Percentiles rank a stretch among this genome's conserved stretches.
phyloP scores from a whole-genome alignment of 1,140 invertebrate species.

The Pseudomyrmex cubaensis region DNA sequence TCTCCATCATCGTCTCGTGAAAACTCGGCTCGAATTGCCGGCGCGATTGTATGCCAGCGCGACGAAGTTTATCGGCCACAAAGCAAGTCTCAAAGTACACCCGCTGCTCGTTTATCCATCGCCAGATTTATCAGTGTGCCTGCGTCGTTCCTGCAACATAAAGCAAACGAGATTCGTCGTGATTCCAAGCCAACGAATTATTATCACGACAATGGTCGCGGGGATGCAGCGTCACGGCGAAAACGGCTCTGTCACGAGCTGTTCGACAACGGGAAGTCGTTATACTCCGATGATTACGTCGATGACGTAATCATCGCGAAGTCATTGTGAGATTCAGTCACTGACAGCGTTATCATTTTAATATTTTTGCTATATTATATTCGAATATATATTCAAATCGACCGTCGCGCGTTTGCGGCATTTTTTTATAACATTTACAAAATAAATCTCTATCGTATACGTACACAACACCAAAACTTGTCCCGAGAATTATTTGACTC shows the following conservation, averaged over 20 bases:
- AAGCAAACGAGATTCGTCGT: conserved; percentile 58
- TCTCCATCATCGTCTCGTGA: conserved; percentile 74
- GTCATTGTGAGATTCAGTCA: conserved; percentile 15
- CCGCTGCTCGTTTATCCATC: conserved; percentile 71
- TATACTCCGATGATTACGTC: conserved; percentile 9
- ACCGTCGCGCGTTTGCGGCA: too few relatives aligned
- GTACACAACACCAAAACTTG: too few relatives aligned
- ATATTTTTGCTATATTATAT: too few relatives aligned
- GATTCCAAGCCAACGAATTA: conserved; percentile 44
- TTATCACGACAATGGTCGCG: conserved; percentile 17
- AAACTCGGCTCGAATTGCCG: conserved; percentile 30
- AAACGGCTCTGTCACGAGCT: not conserved
- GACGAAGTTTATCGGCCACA: conserved; percentile 38
- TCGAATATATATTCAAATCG: too few relatives aligned
- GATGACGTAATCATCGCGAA: conserved; percentile 16
- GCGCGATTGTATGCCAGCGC: not conserved
- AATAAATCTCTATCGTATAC: too few relatives aligned
- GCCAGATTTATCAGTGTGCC: conserved; percentile 51
- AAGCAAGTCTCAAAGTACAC: conserved; percentile 43
- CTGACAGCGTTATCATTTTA: not conserved
- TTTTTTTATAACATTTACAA: too few relatives aligned
- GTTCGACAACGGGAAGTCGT: conserved; percentile 45
- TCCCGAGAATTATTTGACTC: not conserved
- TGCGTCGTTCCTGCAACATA: conserved; percentile 56
- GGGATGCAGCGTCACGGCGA: conserved; percentile 42